Base-by-base conservation (phyloP, 2,888 invertebrate species). In the Tachina lurida region DNA sequence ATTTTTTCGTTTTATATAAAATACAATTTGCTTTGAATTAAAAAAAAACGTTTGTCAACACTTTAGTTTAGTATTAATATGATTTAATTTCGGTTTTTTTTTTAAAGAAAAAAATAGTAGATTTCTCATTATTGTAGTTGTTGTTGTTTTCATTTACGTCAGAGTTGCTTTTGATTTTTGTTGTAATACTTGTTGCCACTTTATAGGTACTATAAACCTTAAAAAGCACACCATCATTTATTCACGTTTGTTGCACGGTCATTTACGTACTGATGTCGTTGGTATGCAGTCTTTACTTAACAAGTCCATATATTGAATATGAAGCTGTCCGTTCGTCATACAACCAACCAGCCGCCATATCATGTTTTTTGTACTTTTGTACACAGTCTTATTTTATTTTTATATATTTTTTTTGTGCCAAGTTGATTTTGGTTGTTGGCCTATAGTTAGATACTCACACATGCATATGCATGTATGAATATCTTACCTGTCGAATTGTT, bases 201-300 rank as follows among this genome's bases (percentile, higher is more conserved):
- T 70, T 54, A 41, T 41, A 39, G 15, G 15, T 17, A 31, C 31
- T 31, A 54, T 54, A n/a, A n/a, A 43, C 9, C 10, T 43, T 22
- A 22, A 22, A 56, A 22, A 13, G 5, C 31, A 39, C 13, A 31
- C n/a, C 13, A n/a, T 31, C 17, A 39, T 17, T 60, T 49, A 80
- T 76, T 76, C 84, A 81, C 78, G 82, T 83, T 86, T 80, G 86
- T 83, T 86, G 76, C 83, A 86, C 85, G 83, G 83, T 83, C 86
- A 83, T 86, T 83, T 86, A 86, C 62, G 83, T 86, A 86, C 86
- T 86, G 82, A 86, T 80, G 86, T 83, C 83, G 86, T 83, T 86
- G 86, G 75, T 49, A 86, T 83, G 86, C 83, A 67, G 67, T 75
- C 56, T 79, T 83, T 75, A 71, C 75, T 62, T 68, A 71, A 86